These are phyloP conservation scores for Pocillopora grandis DNA, from an alignment of 92 coral and sea anemone species.

Conservation along the genomic window DNA sequence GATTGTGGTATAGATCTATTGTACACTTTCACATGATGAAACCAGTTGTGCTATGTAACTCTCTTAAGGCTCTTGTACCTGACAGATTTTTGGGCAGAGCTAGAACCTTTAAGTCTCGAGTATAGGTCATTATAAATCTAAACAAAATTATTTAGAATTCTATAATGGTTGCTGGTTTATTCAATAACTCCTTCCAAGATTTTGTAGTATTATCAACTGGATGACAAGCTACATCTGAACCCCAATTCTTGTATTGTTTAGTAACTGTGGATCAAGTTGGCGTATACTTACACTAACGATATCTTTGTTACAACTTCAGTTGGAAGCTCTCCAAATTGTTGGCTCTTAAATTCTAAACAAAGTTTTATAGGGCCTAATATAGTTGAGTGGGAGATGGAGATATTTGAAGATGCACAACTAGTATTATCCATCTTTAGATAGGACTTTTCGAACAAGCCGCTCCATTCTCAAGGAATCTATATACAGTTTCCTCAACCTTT, in stretches of 20 bases:
- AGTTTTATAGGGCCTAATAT: neutral
- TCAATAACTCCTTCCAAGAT: slow-evolving; percentile 21
- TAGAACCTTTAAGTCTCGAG: slow-evolving; percentile 21
- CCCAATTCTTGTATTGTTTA: slow-evolving; percentile 30
- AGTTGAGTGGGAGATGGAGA: neutral
- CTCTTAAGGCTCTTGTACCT: too few species aligned
- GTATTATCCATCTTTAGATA: neutral
- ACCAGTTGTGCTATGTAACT: neutral
- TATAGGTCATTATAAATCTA: neutral
- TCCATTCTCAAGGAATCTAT: too few species aligned
- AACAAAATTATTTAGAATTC: slow-evolving; percentile 16
- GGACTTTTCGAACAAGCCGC: neutral
- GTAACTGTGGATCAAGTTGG: slow-evolving; percentile 4
- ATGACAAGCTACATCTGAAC: slow-evolving; percentile 30
- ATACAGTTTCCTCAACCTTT: too few species aligned
- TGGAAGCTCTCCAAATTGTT: slow-evolving; percentile 17
- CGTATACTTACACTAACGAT: neutral
- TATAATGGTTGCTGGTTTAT: slow-evolving; percentile 34
- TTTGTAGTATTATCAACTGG: neutral
- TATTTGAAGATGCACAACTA: neutral
- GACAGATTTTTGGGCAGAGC: slow-evolving; percentile 3
- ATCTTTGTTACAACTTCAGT: slow-evolving; percentile 44
- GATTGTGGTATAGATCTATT: slow-evolving; percentile 19
- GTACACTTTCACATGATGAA: slow-evolving; percentile 31
- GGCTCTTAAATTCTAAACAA: slow-evolving; percentile 16